Conservation (phyloP, 2,888 invertebrate genomes). For the Volucella zonaria region DNA sequence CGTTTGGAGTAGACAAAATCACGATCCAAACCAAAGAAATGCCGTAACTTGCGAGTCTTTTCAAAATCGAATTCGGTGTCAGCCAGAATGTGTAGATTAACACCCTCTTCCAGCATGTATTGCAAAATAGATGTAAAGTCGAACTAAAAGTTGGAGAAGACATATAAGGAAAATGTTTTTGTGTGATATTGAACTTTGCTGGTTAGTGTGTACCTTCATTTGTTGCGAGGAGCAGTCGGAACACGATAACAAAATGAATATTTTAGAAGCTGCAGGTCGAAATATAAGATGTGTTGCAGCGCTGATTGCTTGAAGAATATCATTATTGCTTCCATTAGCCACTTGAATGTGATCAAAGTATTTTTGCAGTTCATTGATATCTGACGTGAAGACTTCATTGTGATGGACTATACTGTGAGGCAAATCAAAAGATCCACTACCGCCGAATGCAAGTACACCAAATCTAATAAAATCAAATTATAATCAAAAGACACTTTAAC, state of each 20-base stretch:
- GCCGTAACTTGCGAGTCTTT: conserved; percentile 88
- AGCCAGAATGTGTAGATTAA: conserved; percentile 92
- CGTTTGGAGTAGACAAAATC: conserved; percentile 90
- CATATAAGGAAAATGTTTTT: too few species aligned
- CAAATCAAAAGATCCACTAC: conserved; percentile 87
- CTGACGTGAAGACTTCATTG: conserved; percentile 87
- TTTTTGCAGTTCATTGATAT: conserved; percentile 85
- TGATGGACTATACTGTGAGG: conserved; percentile 90
- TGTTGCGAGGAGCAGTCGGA: conserved; percentile 87
- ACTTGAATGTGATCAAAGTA: conserved; percentile 89
- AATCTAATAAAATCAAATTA: conserved; percentile 84
- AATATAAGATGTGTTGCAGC: conserved; percentile 89
- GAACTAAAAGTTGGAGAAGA: conserved; percentile 83
- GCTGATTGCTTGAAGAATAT: conserved; percentile 90
- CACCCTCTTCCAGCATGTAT: conserved; percentile 90
- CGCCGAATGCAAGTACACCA: conserved; percentile 92
- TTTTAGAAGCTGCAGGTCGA: conserved; percentile 92
- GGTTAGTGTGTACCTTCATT: conserved; percentile 85
- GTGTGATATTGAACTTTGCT: background rate
- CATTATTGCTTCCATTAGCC: conserved; percentile 85
- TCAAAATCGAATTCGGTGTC: conserved; percentile 90
- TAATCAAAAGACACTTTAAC: background rate
- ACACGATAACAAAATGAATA: conserved; percentile 91
- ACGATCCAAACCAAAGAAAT: conserved; percentile 91
- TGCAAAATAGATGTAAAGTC: conserved; percentile 93